Base-by-base conservation (phyloP, 2,113 vertebrate genomes). In the Sclerurus mexicanus region DNA sequence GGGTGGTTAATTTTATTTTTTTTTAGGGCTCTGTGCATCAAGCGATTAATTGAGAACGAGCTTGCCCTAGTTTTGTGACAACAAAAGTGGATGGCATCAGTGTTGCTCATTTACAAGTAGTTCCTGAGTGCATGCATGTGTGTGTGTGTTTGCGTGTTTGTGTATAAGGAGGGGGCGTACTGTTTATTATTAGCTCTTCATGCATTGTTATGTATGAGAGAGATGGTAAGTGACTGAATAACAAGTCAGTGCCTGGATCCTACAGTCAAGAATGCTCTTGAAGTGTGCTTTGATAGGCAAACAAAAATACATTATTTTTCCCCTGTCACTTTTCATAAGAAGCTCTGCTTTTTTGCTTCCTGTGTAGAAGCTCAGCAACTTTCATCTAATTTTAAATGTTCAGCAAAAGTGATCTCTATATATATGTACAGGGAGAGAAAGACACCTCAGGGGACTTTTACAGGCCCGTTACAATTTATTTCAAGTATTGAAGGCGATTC, bases 21-120 rank as follows among this genome's bases (percentile, higher is more conserved):
- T 89, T 89, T 79, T 39, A 87, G 55, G 80, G 59, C 33, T 73
- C 47, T 90, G 20, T 50, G 52, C 55, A 83, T 49, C 71, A 93
- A 92, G 91, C 58, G 82, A 87, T 95, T 97, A 95, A 96, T 83
- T 89, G 91, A 89, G 83, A 89, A 33, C 3, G 84, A 96, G 87
- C 75, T 89, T 97, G 93, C 63, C 91, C 96, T 94, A 95, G 74
- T 97, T 97, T 87, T 97, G 59, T 89, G 77, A 84, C 87, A 96
- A 82, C 81, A 84, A 67, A 93, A 97, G 85, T 92, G 85, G 82
- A 90, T 71, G 66, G 71, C 16, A 85, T 91, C 90, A 63, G 85
- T 40, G 60, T 78, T 96, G 85, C 74, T 96, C 96, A 95, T 94
- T 97, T 96, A 91, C 71, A 89, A 96, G 85, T 88, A 90, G 74